phyloP scores from a whole-genome alignment of 2,113 vertebrate species.

The Labrus mixtus region DNA sequence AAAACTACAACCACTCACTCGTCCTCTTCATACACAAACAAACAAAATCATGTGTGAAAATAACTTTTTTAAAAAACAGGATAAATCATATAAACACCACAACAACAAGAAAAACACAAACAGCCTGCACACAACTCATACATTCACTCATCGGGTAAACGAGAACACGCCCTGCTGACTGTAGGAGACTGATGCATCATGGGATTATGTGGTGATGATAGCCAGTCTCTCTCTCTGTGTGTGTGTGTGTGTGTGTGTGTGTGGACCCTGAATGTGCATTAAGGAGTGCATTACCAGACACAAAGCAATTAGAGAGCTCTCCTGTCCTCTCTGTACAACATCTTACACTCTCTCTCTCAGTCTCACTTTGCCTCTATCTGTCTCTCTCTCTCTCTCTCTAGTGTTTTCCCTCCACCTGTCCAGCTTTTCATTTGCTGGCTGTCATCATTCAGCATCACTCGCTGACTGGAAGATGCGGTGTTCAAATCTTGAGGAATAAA shows the following conservation, averaged over 20 bases:
- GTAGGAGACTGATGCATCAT: conserved; percentile 65
- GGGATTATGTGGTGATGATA: conserved; percentile 49
- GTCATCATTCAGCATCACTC: background rate
- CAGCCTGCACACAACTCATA: background rate
- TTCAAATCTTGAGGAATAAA: no score
- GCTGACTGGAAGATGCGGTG: background rate
- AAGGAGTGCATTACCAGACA: conserved; percentile 61
- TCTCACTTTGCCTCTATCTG: background rate
- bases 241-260: background rate
- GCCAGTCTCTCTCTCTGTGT: background rate
- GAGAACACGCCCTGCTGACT: conserved; percentile 58
- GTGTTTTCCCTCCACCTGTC: background rate
- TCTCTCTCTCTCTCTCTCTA: background rate
- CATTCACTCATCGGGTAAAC: conserved; percentile 9
- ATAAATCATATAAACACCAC: background rate
- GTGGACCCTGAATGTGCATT: conserved; percentile 40
- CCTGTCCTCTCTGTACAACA: background rate
- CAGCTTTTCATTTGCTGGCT: no score
- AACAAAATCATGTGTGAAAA: background rate
- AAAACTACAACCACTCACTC: background rate
- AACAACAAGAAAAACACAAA: background rate
- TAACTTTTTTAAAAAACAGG: background rate
- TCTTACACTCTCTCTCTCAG: background rate
- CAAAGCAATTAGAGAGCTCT: conserved; percentile 33
- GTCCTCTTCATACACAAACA: background rate